These are phyloP conservation scores for Pogonocherus hispidulus DNA, from an alignment of 2,888 invertebrate genomes.

Conservation along the genomic window DNA sequence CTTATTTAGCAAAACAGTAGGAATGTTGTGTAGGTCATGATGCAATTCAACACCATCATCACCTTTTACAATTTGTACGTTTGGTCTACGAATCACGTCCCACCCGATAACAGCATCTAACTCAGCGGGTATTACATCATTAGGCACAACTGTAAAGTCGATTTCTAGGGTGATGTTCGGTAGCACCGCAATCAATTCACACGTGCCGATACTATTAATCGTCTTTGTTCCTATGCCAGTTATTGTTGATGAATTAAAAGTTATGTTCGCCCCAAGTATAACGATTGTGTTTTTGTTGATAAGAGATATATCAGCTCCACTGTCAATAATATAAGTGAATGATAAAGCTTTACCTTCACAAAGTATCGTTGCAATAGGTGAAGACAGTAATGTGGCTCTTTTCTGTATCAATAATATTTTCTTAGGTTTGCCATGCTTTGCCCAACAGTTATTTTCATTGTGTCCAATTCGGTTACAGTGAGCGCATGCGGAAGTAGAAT, in stretches of 20 bases:
- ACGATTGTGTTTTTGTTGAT: constrained; percentile 34
- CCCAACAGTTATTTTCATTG: constrained; percentile 39
- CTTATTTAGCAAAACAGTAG: not conserved
- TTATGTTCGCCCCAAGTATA: too few relatives aligned
- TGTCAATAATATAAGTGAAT: constrained; percentile 47
- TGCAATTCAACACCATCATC: constrained; percentile 19
- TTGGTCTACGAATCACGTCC: constrained; percentile 24
- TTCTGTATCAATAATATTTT: constrained; percentile 34
- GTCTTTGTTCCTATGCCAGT: constrained; percentile 1
- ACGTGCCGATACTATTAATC: not conserved
- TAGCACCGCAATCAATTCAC: not conserved
- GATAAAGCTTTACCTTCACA: constrained; percentile 28
- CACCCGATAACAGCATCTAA: constrained; percentile 12
- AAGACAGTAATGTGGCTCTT: constrained; percentile 28
- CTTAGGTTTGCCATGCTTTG: constrained; percentile 41
- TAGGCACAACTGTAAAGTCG: not conserved
- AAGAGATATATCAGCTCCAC: constrained; percentile 45
- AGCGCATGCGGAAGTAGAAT: constrained; percentile 28
- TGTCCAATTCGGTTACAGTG: constrained; percentile 44
- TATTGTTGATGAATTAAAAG: too few relatives aligned
- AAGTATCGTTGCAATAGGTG: constrained; percentile 45
- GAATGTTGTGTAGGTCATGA: constrained; percentile 4
- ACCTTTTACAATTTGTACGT: constrained; percentile 12
- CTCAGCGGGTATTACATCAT: not conserved
- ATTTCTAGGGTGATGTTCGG: not conserved